phyloP scores from a whole-genome alignment of 1,140 invertebrate species.

The Probaryconus sp. region DNA sequence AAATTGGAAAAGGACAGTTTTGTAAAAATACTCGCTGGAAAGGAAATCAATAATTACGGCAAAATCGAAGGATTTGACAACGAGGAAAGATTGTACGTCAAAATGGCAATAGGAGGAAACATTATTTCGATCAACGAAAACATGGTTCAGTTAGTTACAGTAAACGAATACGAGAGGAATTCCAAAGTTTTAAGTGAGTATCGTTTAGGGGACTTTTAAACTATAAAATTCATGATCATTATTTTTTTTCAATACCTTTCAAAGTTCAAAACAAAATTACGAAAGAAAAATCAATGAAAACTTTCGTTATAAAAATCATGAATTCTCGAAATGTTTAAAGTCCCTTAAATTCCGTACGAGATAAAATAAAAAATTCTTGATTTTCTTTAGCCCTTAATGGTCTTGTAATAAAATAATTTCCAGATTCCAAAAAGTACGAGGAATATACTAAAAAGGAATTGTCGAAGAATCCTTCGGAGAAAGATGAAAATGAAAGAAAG shows the following conservation, averaged over 20 bases:
- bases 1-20: slow-evolving; percentile 83
- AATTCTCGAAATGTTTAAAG: neutral
- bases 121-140: slow-evolving; percentile 87
- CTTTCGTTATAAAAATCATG: neutral
- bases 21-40: slow-evolving; percentile 86
- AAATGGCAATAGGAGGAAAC: slow-evolving; percentile 85
- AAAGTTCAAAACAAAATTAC: slow-evolving; percentile 2
- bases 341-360: neutral
- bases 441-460: slow-evolving; percentile 81
- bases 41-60: slow-evolving; percentile 87
- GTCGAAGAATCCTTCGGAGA: slow-evolving; percentile 64
- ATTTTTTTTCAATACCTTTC: neutral
- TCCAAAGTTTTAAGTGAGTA: slow-evolving; percentile 89
- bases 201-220: slow-evolving; percentile 66
- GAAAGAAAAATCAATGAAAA: slow-evolving; percentile 2
- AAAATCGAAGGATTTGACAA: slow-evolving; percentile 91
- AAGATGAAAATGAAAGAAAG: slow-evolving; percentile 42
- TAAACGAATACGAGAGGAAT: slow-evolving; percentile 87
- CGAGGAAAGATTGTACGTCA: slow-evolving; percentile 87
- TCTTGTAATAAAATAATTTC: slow-evolving; percentile 71
- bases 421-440: slow-evolving; percentile 84
- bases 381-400: slow-evolving; percentile 67
- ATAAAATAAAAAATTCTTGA: slow-evolving; percentile 9
- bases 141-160: slow-evolving; percentile 85
- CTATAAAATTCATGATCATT: slow-evolving; percentile 9